A percentile compares a stretch with the other conserved stretches of the same genome.
These are phyloP conservation scores for Pangasius macronema DNA, from an alignment of 2,797 vertebrate species.

Conservation along the genomic window DNA sequence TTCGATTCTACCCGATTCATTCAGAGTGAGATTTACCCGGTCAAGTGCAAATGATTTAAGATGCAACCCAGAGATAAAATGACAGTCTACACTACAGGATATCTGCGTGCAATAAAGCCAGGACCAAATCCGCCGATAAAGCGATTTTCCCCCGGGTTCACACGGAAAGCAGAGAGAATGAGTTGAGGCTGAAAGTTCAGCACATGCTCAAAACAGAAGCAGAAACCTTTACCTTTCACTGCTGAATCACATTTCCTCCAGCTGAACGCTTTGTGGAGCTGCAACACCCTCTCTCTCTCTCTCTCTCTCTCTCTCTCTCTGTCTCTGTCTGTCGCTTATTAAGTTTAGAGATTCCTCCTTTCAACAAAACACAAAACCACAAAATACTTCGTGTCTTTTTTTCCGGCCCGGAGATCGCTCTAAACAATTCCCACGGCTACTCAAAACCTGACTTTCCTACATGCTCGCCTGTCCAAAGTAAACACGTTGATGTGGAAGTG, in stretches of 20 bases:
- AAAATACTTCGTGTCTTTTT: background rate
- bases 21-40: background rate
- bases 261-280: background rate
- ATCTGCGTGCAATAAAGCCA: background rate
- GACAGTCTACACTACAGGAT: background rate
- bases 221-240: slow-evolving; percentile 20
- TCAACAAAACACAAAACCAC: slow-evolving; percentile 18
- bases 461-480: background rate
- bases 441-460: background rate
- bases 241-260: slow-evolving; percentile 22
- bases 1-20: background rate
- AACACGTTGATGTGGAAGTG: slow-evolving; percentile 1
- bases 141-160: background rate
- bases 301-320: background rate
- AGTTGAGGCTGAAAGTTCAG: slow-evolving; percentile 22
- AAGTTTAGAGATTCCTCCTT: slow-evolving; percentile 41
- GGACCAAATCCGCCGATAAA: background rate
- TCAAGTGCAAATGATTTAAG: background rate
- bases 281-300: background rate
- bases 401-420: background rate
- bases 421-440: background rate
- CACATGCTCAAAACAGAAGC: background rate
- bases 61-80: background rate
- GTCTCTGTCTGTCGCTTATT: background rate
- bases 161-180: background rate